phyloP scores from a whole-genome alignment of 1,140 invertebrate species.

The Philaenus spumarius region DNA sequence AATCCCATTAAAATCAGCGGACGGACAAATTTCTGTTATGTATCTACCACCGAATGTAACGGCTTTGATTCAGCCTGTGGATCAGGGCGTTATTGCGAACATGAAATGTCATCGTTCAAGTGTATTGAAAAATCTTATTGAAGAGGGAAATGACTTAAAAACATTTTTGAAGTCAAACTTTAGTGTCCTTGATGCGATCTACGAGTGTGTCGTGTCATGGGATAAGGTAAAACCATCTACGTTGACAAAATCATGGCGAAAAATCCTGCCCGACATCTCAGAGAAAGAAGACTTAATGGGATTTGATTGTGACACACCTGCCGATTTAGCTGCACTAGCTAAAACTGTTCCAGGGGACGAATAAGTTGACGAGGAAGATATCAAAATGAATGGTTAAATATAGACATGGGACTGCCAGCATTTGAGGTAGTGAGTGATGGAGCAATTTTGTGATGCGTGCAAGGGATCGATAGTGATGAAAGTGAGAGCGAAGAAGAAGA shows the following conservation, averaged over 20 bases:
- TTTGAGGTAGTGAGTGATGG: neutral
- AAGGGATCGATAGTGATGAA: neutral
- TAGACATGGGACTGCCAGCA: neutral
- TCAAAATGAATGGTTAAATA: neutral
- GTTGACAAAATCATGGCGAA: neutral
- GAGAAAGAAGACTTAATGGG: too few species aligned
- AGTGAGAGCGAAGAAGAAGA: too few species aligned
- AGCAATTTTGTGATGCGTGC: neutral
- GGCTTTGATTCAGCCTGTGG: too few species aligned
- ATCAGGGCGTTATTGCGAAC: too few species aligned
- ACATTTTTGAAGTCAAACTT: neutral
- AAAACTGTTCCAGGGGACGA: too few species aligned
- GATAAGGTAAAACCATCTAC: neutral
- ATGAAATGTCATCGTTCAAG: too few species aligned
- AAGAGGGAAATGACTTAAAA: too few species aligned
- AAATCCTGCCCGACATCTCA: too few species aligned
- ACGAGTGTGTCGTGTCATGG: too few species aligned
- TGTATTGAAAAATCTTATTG: too few species aligned
- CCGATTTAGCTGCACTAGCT: too few species aligned
- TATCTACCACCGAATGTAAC: constrained; percentile 14
- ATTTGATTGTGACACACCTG: neutral
- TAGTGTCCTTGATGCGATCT: neutral
- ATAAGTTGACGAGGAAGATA: neutral
- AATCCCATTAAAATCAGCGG: constrained; percentile 1
- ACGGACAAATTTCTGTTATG: too few species aligned